Evolutionary conservation across 2,888 invertebrate genomes (phyloP), one percentile per base, ranked within the genome.

Genomic region (Mellilla xanthometata): DNA sequence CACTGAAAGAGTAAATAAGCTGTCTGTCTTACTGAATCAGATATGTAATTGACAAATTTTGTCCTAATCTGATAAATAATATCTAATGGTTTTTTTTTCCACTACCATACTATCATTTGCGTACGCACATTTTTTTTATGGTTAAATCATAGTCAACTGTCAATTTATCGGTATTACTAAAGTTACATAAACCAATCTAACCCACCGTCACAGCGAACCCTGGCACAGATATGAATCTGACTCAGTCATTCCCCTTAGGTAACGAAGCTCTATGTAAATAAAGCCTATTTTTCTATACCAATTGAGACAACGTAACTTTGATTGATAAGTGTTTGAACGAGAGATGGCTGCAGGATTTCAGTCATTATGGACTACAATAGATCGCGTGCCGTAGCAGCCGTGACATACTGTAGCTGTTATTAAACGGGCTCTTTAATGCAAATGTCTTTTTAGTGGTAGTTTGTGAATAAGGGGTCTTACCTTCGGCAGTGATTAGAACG

Each of bases 141-240:
- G 3, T 5, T 15, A 5, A 15, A 15, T 19, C 4, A 7, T 5
- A 24, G 24, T n/a, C 19, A 31, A n/a, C 9, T 31, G 3, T 15
- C 12, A 2, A 15, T 13, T 12, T 12, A 12, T 12, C 19, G 6
- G 6, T 24, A n/a, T 46, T 35, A 24, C 47, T 24, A 34, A 27
- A 44, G 35, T 50, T 36, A 52, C 41, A 54, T 53, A 49, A 57
- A 54, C 39, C 53, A 52, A 58, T 48, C 44, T 38, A 31, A 40
- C 47, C 35, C 32, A 51, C 45, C 41, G 41, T 36, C 34, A 29
- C 34, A 15, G 13, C 54, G n/a, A 56, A 31, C 64, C 62, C 56
- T 63, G 60, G 55, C 62, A 61, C 31, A 56, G 50, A 60, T 56
- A 56, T 52, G 40, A 54, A 55, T 63, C 56, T 50, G 49, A 41